Base-by-base conservation (phyloP, 2,797 vertebrate species). In the Steatocranus sp. region DNA sequence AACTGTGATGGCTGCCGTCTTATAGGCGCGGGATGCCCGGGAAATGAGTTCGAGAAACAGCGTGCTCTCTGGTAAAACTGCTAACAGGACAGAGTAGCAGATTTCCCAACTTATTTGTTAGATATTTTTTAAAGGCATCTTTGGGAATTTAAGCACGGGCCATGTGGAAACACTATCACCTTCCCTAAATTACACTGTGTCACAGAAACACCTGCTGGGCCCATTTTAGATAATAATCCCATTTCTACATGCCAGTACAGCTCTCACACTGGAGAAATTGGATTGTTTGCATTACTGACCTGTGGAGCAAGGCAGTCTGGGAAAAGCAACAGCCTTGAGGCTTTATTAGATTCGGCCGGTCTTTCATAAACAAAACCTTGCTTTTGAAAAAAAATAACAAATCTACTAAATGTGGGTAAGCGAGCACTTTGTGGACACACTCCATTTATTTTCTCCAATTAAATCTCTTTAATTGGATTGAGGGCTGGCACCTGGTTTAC, bases 401-500 rank as follows among this genome's bases (percentile, higher is more conserved):
- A 88, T 79, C 79, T 76, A 76, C 88, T 90, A 93, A 94, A 91
- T 90, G 93, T 86, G 89, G 85, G 84, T 54, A 90, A 91, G 90
- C 84, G 88, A 81, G 91, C 91, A 89, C 92, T 93, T 94, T 89
- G 93, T 84, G 91, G 94, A 95, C 94, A 95, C 94, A 95, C 94
- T 95, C 93, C 94, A 94, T 95, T 94, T 94, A 92, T 94, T 95
- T 93, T 80, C 90, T 89, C 94, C 94, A 95, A 95, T 95, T 94
- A 96, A 96, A 93, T 92, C 88, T 90, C 91, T 94, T 96, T 94
- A 95, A 95, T 94, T 94, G 93, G 90, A 95, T 91, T 92, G 93
- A 95, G 95, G 92, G 91, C 91, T 93, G 92, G 93, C 94, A 95
- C 94, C 95, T 95, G 94, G 94, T 95, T 95, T 94, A 95, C 94